Conservation (phyloP, 64 coral and sea anemone genomes). For the Actinia tenebrosa region DNA sequence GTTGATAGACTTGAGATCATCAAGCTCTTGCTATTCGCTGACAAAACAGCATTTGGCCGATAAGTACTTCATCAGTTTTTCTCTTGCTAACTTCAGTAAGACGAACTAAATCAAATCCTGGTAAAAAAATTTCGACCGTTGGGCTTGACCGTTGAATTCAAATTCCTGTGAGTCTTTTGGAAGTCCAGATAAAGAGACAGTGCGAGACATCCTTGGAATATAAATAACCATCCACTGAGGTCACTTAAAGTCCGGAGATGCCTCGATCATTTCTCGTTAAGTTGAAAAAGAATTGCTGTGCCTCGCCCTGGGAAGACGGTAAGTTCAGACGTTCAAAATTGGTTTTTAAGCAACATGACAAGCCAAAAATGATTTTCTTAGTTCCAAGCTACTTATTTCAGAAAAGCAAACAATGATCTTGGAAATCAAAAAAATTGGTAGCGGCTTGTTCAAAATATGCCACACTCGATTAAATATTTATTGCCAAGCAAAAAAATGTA, state of each 20-base stretch:
- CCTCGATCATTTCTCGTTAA: conserved; percentile 99
- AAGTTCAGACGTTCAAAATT: conserved; percentile 24
- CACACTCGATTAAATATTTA: conserved; percentile 92
- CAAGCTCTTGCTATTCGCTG: neutral
- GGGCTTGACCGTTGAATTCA: conserved; percentile 3
- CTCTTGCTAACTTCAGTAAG: neutral
- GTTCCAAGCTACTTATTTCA: neutral
- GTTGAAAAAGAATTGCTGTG: conserved; percentile 61
- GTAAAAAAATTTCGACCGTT: neutral
- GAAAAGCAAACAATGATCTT: conserved; percentile 11
- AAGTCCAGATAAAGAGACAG: conserved; percentile 55
- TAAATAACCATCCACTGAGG: conserved; percentile 26
- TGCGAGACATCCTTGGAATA: conserved; percentile 8
- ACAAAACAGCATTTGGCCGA: neutral
- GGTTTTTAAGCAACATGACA: neutral
- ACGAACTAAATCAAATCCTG: neutral
- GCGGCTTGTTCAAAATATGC: conserved; percentile 53
- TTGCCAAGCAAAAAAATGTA: conserved; percentile 40
- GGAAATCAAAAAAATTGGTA: conserved; percentile 1
- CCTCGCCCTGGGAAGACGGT: conserved; percentile 61
- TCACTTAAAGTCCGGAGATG: conserved; percentile 64
- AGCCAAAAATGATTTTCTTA: neutral
- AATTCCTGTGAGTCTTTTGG: conserved; percentile 19
- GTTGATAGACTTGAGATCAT: conserved; percentile 51
- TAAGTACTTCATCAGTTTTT: neutral